A percentile compares a stretch with the other conserved stretches of the same genome.
Conservation (phyloP, 2,113 vertebrate genomes). For the Setophaga coronata region DNA sequence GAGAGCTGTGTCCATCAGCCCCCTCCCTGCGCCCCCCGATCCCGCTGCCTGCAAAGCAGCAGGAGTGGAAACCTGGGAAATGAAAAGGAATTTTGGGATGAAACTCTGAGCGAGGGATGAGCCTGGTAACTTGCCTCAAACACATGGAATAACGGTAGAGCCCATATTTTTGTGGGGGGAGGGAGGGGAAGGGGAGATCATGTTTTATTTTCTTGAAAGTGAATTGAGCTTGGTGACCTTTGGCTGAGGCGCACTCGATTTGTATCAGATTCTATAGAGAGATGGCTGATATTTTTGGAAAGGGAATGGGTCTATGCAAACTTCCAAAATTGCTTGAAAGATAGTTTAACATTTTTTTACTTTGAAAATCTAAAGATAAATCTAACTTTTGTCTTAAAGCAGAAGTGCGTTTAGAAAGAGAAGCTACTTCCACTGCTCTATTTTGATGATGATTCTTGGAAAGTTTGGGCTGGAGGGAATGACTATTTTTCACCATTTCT, state of each 20-base stretch:
- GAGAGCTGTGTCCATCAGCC: background rate
- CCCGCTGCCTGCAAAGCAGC: background rate
- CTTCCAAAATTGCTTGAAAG: conserved; percentile 71
- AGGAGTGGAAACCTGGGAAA: background rate
- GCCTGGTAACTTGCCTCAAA: background rate
- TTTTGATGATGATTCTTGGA: conserved; percentile 67
- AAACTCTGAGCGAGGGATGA: background rate
- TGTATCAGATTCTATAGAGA: conserved; percentile 75
- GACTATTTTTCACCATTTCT: conserved; percentile 54
- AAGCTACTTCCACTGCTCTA: conserved; percentile 65
- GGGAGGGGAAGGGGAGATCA: conserved; percentile 37
- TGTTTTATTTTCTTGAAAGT: conserved; percentile 66
- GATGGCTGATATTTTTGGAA: conserved; percentile 79
- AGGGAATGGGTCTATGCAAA: conserved; percentile 81
- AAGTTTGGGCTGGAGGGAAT: conserved; percentile 52
- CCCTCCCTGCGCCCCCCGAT: background rate
- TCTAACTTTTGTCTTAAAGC: conserved; percentile 63
- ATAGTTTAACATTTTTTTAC: conserved; percentile 79
- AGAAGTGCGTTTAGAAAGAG: conserved; percentile 56
- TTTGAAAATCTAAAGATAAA: conserved; percentile 69
- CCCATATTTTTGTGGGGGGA: conserved; percentile 64
- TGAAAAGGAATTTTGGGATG: background rate
- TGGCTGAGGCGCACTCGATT: conserved; percentile 35
- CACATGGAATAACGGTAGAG: background rate
- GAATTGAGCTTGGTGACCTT: conserved; percentile 49